A percentile compares a stretch with the other conserved stretches of the same genome.
phyloP scores from a whole-genome alignment of 2,888 invertebrate species.

The Amaurobius ferox region DNA sequence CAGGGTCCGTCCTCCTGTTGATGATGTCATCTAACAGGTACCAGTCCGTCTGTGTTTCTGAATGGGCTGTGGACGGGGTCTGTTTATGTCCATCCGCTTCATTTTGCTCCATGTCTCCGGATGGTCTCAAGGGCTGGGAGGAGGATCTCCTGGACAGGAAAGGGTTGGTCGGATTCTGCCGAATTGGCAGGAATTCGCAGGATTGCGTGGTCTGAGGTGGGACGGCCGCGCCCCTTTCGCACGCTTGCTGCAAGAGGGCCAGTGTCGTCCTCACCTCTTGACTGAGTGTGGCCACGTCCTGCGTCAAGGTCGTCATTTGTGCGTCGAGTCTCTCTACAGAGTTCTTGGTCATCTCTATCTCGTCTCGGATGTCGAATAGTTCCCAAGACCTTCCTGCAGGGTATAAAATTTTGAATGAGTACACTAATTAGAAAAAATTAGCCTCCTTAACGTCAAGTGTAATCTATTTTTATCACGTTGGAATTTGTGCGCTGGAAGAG shows the following conservation, averaged over 20 bases:
- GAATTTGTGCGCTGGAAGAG: too few species aligned
- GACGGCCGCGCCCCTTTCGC: slow-evolving; percentile 13
- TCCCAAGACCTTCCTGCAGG: slow-evolving; percentile 70
- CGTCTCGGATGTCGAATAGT: slow-evolving; percentile 69
- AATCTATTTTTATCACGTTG: too few species aligned
- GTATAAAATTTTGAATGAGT: too few species aligned
- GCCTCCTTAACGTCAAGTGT: too few species aligned
- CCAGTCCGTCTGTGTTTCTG: slow-evolving; percentile 73
- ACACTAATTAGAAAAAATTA: too few species aligned
- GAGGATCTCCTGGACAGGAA: slow-evolving; percentile 55
- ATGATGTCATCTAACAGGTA: slow-evolving; percentile 72
- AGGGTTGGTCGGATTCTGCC: slow-evolving; percentile 32
- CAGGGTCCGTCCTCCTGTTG: slow-evolving; percentile 43
- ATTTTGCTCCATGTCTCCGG: neutral
- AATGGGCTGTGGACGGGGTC: slow-evolving; percentile 36
- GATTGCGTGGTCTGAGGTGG: slow-evolving; percentile 61
- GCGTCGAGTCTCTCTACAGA: slow-evolving; percentile 87
- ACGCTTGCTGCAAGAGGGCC: slow-evolving; percentile 73
- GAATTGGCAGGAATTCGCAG: slow-evolving; percentile 60
- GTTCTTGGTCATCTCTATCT: slow-evolving; percentile 73
- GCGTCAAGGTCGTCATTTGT: slow-evolving; percentile 88
- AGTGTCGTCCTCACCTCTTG: slow-evolving; percentile 82
- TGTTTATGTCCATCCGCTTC: neutral
- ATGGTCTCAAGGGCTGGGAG: slow-evolving; percentile 58
- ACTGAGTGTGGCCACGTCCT: slow-evolving; percentile 90